Evolutionary conservation across 2,113 vertebrate species (phyloP).

Genomic region (Micronycteris hirsuta): DNA sequence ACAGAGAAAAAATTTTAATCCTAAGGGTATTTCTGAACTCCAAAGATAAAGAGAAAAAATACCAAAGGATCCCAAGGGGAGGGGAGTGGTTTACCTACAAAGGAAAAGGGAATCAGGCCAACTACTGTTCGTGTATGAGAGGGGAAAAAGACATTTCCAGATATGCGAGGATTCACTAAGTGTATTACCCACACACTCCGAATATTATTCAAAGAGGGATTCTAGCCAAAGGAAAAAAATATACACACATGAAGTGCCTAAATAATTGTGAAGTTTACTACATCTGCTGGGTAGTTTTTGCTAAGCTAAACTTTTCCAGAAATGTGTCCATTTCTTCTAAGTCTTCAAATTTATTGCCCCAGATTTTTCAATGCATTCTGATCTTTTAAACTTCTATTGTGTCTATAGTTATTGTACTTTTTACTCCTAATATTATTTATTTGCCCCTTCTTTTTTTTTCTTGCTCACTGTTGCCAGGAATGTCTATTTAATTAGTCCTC

Average conservation of each 20-base stretch:
- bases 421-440: not conserved
- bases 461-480: not conserved
- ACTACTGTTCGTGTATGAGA: constrained; percentile 30
- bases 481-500: constrained; percentile 8
- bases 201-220: constrained; percentile 22
- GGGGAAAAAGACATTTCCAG: not conserved
- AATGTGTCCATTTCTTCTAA: not conserved
- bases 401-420: not conserved
- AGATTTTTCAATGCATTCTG: not conserved
- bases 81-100: constrained; percentile 36
- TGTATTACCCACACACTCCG: not conserved
- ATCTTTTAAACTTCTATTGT: not conserved
- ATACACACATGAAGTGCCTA: not conserved
- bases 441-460: not conserved
- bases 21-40: constrained; percentile 61
- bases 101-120: constrained; percentile 43
- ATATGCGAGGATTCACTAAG: not conserved
- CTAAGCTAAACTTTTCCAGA: not conserved
- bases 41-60: constrained; percentile 53
- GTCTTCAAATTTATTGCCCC: not conserved
- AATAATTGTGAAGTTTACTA: not conserved
- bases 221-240: not conserved
- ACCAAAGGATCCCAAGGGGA: constrained; percentile 38
- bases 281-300: not conserved
- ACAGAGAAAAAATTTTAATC: constrained; percentile 42